Evolutionary conservation across 2,888 invertebrate species (phyloP).

Genomic region (Monopis laevigella): DNA sequence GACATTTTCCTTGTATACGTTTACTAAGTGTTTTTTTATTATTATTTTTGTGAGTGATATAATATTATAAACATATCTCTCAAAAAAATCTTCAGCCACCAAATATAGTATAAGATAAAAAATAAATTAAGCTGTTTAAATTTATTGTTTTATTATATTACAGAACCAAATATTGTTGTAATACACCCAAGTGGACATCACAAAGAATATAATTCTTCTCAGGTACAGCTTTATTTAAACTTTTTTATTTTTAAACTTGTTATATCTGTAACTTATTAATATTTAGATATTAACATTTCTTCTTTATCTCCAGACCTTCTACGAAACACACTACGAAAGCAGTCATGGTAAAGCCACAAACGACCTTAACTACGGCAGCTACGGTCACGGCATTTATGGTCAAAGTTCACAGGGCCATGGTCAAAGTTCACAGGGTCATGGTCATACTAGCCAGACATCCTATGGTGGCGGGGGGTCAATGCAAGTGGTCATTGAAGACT

Average conservation of each 20-base stretch:
- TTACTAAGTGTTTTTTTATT: too few relatives aligned
- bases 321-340: slow-evolving; percentile 7
- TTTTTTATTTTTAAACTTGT: neutral
- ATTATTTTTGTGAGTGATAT: too few relatives aligned
- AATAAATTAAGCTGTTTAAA: too few relatives aligned
- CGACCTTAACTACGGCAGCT: slow-evolving; percentile 1
- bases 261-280: too few relatives aligned
- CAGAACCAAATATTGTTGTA: slow-evolving; percentile 38
- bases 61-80: too few relatives aligned
- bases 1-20: too few relatives aligned
- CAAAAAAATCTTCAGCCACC: too few relatives aligned
- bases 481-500: slow-evolving; percentile 25
- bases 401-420: neutral
- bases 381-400: slow-evolving; percentile 1
- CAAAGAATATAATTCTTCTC: slow-evolving; percentile 21
- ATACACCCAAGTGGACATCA: slow-evolving; percentile 32
- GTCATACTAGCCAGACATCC: neutral
- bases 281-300: neutral
- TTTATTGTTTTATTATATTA: slow-evolving; percentile 23
- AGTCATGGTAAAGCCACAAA: neutral
- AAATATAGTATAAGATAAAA: too few relatives aligned
- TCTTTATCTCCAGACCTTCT: neutral
- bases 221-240: neutral
- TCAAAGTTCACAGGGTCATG: neutral
- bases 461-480: neutral